These are phyloP conservation scores for Bovichtus diacanthus DNA, from an alignment of 2,797 vertebrate species.

Conservation along the genomic window DNA sequence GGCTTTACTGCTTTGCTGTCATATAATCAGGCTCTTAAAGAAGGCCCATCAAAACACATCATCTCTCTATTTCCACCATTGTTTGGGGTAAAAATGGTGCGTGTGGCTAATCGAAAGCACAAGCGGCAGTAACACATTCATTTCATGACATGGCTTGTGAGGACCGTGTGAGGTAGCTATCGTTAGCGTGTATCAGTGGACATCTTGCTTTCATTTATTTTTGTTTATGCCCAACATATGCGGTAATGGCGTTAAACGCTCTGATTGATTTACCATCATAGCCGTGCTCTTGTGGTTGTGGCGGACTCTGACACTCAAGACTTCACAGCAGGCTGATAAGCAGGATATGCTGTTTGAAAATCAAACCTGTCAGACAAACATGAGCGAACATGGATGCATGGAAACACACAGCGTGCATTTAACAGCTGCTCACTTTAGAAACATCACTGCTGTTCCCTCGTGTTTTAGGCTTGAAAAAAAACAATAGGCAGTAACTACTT, in stretches of 20 bases:
- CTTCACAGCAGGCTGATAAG: not conserved
- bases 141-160: too few species aligned
- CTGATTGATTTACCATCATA: not conserved
- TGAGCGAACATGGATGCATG: not conserved
- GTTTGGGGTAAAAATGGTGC: not conserved
- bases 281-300: not conserved
- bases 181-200: not conserved
- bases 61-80: not conserved
- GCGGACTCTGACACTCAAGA: not conserved
- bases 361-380: not conserved
- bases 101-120: not conserved
- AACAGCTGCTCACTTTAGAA: not conserved
- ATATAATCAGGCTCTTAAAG: conserved; percentile 11
- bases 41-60: not conserved
- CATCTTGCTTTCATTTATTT: not conserved
- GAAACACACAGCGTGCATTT: not conserved
- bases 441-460: not conserved
- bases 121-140: not conserved
- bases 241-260: not conserved
- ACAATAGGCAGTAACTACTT: not conserved
- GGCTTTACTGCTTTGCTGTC: conserved; percentile 26
- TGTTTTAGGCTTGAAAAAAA: too few species aligned
- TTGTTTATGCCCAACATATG: not conserved
- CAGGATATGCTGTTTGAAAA: not conserved
- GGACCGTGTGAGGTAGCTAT: not conserved